A percentile compares a stretch with the other conserved stretches of the same genome.
phyloP scores from a whole-genome alignment of 2,888 invertebrate genomes.

The Rambutsinella grinnellia region DNA sequence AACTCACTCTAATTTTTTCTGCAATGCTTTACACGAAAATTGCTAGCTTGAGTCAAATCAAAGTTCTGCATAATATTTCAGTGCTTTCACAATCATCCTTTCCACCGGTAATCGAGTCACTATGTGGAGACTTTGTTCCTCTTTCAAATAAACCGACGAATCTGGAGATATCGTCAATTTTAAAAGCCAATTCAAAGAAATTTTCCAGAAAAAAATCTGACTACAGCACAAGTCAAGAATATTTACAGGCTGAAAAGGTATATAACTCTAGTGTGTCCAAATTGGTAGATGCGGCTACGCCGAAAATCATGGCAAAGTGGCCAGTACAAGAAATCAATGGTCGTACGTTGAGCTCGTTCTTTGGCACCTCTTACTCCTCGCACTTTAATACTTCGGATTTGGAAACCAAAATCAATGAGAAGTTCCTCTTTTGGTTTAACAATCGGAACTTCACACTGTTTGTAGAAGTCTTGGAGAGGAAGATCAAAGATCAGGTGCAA shows the following conservation, averaged over 20 bases:
- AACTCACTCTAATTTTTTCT: conserved; percentile 1
- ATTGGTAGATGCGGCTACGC: too few relatives aligned
- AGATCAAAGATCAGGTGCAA: not conserved
- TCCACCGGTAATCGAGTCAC: too few relatives aligned
- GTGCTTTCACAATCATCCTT: not conserved
- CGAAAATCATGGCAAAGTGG: too few relatives aligned
- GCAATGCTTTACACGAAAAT: conserved; percentile 1
- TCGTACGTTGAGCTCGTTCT: too few relatives aligned
- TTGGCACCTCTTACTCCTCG: too few relatives aligned
- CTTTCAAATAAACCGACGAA: not conserved
- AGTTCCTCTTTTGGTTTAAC: not conserved
- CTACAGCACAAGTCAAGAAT: too few relatives aligned
- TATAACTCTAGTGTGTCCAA: too few relatives aligned
- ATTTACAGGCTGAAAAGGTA: too few relatives aligned
- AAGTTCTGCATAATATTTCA: conserved; percentile 7
- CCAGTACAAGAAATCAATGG: too few relatives aligned
- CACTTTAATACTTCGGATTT: too few relatives aligned
- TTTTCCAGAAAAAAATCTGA: too few relatives aligned
- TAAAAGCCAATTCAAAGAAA: not conserved
- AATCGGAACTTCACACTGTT: not conserved
- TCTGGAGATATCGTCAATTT: not conserved
- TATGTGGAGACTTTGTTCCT: too few relatives aligned
- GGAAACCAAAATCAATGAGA: not conserved
- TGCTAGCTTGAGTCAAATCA: not conserved
- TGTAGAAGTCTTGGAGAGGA: not conserved